Evolutionary conservation across 2,797 vertebrate genomes (phyloP), one percentile per base, ranked within the genome.

Genomic region (Sphaeramia orbicularis): DNA sequence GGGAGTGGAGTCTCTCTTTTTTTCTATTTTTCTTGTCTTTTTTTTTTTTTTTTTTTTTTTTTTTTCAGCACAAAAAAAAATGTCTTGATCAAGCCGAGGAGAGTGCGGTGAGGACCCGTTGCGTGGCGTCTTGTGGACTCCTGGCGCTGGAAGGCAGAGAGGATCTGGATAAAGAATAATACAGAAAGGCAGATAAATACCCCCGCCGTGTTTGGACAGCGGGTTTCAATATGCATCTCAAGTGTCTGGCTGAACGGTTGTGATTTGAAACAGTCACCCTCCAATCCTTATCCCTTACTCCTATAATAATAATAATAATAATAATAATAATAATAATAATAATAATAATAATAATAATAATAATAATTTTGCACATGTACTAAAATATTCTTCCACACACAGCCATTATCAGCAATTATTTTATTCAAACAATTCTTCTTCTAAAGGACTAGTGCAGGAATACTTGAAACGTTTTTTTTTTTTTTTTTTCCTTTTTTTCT

Each of bases 41-140:
- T 24, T 21, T 36, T 27, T 56, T 15, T 73, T 72, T 81, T 21
- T 50, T 13, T 24, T 21, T 36, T 24, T 56, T 14, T 73, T 72
- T 81, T 73, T 63, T 74, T 61, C 65, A 87, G 76, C 78, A 87
- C 66, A 81, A 35, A 13, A 14, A 73, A 77, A 86, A 42, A 32
- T 40, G 80, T 93, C 90, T 92, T 91, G 93, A 94, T 98, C 96
- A 98, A 94, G 96, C 96, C 19, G 97, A 96, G 83, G 97, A 95
- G 84, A 98, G 95, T 78, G 96, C 96, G 79, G 97, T 95, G 88
- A 98, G 96, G 94, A 97, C 96, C 91, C 96, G 94, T 84, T 96
- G 95, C 90, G 97, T 94, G 88, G 95, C 95, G 92, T 98, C 97
- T 95, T 94, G 95, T 90, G 96, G 95, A 93, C 94, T 94, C 93